A percentile compares a stretch with the other conserved stretches of the same genome.
These are phyloP conservation scores for Tenualosa thibaudeaui DNA, from an alignment of 2,797 vertebrate genomes.

Conservation along the genomic window DNA sequence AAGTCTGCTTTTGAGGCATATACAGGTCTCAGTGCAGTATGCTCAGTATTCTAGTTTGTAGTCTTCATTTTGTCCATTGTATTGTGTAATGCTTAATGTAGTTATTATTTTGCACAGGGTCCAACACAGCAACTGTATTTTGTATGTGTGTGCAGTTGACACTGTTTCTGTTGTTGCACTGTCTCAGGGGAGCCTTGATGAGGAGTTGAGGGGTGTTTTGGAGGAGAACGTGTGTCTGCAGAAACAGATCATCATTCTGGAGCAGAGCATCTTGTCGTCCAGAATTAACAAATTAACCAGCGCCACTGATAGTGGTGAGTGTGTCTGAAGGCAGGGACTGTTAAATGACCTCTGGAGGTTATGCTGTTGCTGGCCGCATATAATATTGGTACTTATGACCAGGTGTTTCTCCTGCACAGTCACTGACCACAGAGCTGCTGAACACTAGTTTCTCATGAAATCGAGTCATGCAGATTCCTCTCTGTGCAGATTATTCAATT, in stretches of 20 bases:
- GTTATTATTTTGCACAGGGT: neutral
- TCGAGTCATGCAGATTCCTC: neutral
- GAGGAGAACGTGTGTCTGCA: slow-evolving; percentile 80
- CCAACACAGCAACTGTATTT: neutral
- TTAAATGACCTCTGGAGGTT: neutral
- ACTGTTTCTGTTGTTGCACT: neutral
- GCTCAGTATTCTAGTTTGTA: too few relatives aligned
- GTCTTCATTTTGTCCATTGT: neutral
- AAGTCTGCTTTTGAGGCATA: too few relatives aligned
- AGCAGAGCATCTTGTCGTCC: slow-evolving; percentile 67
- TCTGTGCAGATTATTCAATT: neutral
- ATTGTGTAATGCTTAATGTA: neutral
- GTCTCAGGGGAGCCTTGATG: slow-evolving; percentile 68
- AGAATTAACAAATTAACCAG: slow-evolving; percentile 58
- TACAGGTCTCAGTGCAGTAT: too few relatives aligned
- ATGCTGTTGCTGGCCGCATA: neutral
- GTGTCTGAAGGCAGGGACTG: neutral
- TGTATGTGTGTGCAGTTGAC: neutral
- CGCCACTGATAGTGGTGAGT: slow-evolving; percentile 70
- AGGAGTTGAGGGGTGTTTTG: slow-evolving; percentile 71
- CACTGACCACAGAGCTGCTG: too few relatives aligned
- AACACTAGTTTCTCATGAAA: neutral
- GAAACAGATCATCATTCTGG: slow-evolving; percentile 72
- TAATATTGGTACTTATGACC: neutral
- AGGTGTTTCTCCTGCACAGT: neutral